Base-by-base conservation (phyloP, 2,797 vertebrate species). In the Atherinosoma microstoma region DNA sequence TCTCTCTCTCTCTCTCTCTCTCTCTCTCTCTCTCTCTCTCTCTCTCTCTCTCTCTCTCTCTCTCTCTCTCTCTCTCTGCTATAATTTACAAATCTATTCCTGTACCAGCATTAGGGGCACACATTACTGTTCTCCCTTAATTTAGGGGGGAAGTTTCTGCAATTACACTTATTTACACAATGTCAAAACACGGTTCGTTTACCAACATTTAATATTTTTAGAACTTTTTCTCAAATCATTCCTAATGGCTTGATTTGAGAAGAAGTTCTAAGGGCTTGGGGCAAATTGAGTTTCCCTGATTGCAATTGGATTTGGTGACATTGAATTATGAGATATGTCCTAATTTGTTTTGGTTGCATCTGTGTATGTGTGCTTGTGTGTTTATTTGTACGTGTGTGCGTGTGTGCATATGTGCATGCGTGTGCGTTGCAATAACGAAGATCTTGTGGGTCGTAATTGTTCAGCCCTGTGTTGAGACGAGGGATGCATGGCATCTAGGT, bases 201-300 rank as follows among this genome's bases (percentile, higher is more conserved):
- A 72, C 69, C 60, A 78, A 76, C 75, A 80, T 68, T 78, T 67
- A 47, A 72, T 87, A 84, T 92, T 92, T 91, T 92, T 89, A 91
- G 89, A 93, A 89, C 70, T 65, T 90, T 57, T 85, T 69, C 87
- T 90, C 82, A 73, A 89, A 89, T 94, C 76, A 65, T 83, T 73
- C 86, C 86, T 53, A 16, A 64, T 36, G 27, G 56, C 12, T 45
- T 60, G 4, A 66, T 42, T 32, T 42, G 10, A 60, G 30, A 38
- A 53, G 9, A 62, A 93, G 89, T 86, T 87, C 67, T 27, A 78
- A 81, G 82, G 40, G 78, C 83, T 87, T 73, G 77, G 34, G 57
- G 86, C 90, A 93, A 95, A 96, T 93, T 93, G 79, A 92, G 92
- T 95, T 95, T 82, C 64, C 88, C 94, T 93, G 90, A 95, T 94